These are phyloP conservation scores for Limosa lapponica DNA, from an alignment of 2,797 vertebrate species.

Conservation along the genomic window DNA sequence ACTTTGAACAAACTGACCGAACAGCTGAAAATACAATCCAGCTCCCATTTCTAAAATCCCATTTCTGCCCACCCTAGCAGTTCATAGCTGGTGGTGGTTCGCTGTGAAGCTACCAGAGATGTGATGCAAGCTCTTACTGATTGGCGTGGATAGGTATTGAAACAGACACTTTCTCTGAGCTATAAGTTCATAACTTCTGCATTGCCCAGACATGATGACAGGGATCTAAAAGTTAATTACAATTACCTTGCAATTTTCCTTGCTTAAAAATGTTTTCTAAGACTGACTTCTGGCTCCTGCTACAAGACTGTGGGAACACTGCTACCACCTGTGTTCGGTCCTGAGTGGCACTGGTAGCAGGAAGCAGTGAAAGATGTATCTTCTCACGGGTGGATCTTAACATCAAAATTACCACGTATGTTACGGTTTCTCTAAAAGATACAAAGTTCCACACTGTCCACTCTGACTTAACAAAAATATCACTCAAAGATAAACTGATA, in stretches of 20 bases:
- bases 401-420: background rate
- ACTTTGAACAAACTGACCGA: constrained; percentile 32
- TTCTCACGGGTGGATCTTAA: background rate
- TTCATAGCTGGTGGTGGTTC: background rate
- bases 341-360: background rate
- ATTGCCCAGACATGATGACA: background rate
- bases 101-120: background rate
- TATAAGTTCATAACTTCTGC: background rate
- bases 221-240: background rate
- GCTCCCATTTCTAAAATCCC: background rate
- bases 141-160: background rate
- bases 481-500: background rate
- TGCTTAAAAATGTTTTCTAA: background rate
- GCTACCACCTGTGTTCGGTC: background rate
- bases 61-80: background rate
- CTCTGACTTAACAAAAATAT: background rate
- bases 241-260: background rate
- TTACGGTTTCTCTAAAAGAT: background rate
- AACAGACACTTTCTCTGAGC: background rate
- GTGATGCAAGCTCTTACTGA: background rate
- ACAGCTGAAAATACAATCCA: constrained; percentile 32
- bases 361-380: background rate
- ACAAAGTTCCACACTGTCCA: background rate
- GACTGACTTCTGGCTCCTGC: background rate
- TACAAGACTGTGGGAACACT: background rate